Conservation (phyloP, 2,113 vertebrate genomes). For the Arvicanthis niloticus region DNA sequence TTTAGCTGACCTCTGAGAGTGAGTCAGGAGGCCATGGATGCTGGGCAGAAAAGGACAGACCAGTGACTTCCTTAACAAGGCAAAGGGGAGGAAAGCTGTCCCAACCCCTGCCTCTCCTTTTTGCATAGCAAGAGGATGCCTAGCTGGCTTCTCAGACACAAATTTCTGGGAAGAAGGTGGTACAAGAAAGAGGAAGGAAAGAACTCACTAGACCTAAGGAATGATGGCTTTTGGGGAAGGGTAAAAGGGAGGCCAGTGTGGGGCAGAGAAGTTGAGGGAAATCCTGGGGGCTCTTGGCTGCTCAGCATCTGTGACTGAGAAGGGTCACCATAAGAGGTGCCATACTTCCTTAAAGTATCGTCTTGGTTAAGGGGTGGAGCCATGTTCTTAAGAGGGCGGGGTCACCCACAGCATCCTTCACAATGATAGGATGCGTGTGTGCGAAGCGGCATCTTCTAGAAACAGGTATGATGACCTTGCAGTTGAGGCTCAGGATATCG, state of each 20-base stretch:
- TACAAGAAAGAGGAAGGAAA: not conserved
- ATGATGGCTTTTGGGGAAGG: not conserved
- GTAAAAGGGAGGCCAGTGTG: not conserved
- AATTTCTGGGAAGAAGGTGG: not conserved
- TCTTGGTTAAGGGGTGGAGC: not conserved
- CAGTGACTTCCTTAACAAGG: not conserved
- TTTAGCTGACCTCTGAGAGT: not conserved
- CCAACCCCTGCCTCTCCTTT: not conserved
- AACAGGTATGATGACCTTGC: not conserved
- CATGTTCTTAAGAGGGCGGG: not conserved
- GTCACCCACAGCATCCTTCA: not conserved
- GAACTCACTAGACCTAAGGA: not conserved
- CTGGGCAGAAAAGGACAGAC: not conserved
- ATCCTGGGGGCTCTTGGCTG: not conserved
- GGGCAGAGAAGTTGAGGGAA: not conserved
- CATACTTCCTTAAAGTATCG: not conserved
- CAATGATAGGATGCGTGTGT: not conserved
- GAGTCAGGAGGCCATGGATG: constrained; percentile 19
- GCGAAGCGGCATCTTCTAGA: not conserved
- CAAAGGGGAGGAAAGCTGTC: not conserved
- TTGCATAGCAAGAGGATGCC: not conserved
- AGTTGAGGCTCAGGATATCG: not conserved
- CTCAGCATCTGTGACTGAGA: not conserved
- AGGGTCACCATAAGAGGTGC: rapidly evolving
- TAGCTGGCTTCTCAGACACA: not conserved